Evolutionary conservation across 2,888 invertebrate species (phyloP).

Genomic region (Nomada fucata): DNA sequence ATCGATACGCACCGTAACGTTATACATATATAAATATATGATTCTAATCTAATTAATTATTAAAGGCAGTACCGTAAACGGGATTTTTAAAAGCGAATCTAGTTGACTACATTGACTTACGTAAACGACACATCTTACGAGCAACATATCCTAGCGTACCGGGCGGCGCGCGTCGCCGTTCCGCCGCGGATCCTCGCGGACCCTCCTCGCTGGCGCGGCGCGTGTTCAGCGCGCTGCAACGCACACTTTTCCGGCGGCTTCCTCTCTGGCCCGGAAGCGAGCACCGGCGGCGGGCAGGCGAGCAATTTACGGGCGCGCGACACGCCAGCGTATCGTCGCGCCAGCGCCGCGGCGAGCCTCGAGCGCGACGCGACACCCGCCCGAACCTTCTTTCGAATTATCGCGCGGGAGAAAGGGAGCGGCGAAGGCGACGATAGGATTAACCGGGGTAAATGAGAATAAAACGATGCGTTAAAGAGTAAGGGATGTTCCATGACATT

Average conservation of each 20-base stretch:
- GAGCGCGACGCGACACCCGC: slow-evolving; percentile 1
- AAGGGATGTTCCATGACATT: slow-evolving; percentile 80
- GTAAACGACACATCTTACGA: slow-evolving; percentile 81
- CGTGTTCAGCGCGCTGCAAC: slow-evolving; percentile 27
- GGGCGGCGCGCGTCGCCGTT: slow-evolving; percentile 72
- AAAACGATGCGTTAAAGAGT: slow-evolving; percentile 43
- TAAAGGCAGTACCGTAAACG: slow-evolving; percentile 57
- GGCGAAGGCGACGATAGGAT: slow-evolving; percentile 38
- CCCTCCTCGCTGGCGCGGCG: neutral
- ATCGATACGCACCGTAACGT: slow-evolving; percentile 78
- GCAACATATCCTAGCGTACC: slow-evolving; percentile 83
- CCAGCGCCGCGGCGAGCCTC: slow-evolving; percentile 5
- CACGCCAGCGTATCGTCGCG: neutral
- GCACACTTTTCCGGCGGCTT: slow-evolving; percentile 36
- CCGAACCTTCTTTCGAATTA: slow-evolving; percentile 66
- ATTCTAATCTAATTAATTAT: slow-evolving; percentile 59
- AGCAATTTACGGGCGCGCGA: neutral
- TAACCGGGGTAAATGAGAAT: slow-evolving; percentile 18
- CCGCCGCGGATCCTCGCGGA: slow-evolving; percentile 30
- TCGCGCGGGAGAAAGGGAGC: slow-evolving; percentile 53
- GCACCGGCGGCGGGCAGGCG: neutral
- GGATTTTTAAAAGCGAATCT: slow-evolving; percentile 70
- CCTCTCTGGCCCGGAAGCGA: neutral
- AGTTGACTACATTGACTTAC: slow-evolving; percentile 70
- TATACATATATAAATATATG: slow-evolving; percentile 73